Base-by-base conservation (phyloP, 1,140 invertebrate genomes). In the Lutraria rhynchaena region DNA sequence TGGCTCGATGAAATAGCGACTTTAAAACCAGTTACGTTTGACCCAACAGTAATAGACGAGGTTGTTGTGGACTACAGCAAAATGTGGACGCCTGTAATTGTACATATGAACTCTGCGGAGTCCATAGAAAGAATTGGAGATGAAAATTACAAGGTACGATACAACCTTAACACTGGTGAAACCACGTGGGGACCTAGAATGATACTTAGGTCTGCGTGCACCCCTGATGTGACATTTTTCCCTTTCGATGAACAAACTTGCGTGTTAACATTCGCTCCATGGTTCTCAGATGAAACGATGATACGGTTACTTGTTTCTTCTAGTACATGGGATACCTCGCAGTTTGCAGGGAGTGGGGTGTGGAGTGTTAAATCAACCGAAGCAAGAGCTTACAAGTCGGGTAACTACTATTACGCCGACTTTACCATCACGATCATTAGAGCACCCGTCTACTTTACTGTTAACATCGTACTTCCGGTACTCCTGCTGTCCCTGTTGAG, bases 391-490 rank as follows among this genome's bases (percentile, higher is more conserved):
- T 58, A n/a, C 44, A 13, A 19, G 7, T 41, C 33, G 11, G 65
- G 65, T 22, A 37, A 67, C 17, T 80, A 70, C 29, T 65, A 80
- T 49, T 69, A 58, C 35, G 67, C 69, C 24, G 60, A 46, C 5
- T 81, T 81, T 65, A 81, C 67, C 7, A 31, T 81, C 5, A 73
- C 51, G 9, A 51, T 81, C 69, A 61, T n/a, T 3, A 15, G 78
- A 51, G 31, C 53, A 49, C 60, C 67, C 22, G 44, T 49, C 19
- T 81, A 81, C 49, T 81, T 63, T 24, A 73, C 49, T 15, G 22
- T 81, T 11, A 81, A 73, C 46, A 24, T 81, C 19, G 67, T 81
- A 4, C 61, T 71, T 44, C 78, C 78, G 22, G 58, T 74, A 19
- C 31, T 81, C 13, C 41, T 73, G 5, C 24, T 81, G 19, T 63